phyloP scores from a whole-genome alignment of 2,888 invertebrate species.

The Diplolepis rosae region DNA sequence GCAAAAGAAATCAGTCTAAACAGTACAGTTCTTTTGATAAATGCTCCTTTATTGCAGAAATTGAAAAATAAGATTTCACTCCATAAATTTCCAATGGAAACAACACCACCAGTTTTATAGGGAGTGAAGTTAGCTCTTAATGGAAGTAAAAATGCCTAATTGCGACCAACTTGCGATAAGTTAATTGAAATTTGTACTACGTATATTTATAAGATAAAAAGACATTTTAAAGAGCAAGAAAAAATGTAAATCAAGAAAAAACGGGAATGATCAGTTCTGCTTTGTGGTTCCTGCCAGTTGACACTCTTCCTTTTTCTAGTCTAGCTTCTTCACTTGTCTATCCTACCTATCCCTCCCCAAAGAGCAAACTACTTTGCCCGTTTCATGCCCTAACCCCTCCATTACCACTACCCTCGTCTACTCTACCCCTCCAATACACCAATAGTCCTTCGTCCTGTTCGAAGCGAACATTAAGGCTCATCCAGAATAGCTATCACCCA shows the following conservation, averaged over 20 bases:
- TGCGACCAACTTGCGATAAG: too few relatives aligned
- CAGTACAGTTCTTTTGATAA: too few relatives aligned
- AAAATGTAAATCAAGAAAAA: not conserved
- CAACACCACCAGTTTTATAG: too few relatives aligned
- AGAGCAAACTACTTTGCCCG: conserved; percentile 45
- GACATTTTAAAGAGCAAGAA: not conserved
- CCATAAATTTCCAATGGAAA: too few relatives aligned
- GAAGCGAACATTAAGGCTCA: conserved; percentile 39
- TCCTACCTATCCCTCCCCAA: conserved; percentile 42
- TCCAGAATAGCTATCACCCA: conserved; percentile 38
- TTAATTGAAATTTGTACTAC: too few relatives aligned
- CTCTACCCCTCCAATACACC: conserved; percentile 35
- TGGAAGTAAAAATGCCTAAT: too few relatives aligned
- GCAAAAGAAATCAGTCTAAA: too few relatives aligned
- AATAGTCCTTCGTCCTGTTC: conserved; percentile 39
- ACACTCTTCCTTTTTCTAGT: conserved; percentile 28
- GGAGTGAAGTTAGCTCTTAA: too few relatives aligned
- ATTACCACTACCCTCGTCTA: conserved; percentile 32
- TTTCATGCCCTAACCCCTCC: conserved; percentile 49
- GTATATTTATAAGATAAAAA: too few relatives aligned
- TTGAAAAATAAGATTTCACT: too few relatives aligned
- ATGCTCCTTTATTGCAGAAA: too few relatives aligned
- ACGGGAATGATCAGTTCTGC: not conserved
- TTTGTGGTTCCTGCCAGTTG: not conserved
- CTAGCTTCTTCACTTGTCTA: conserved; percentile 32